Evolutionary conservation across 2,888 invertebrate genomes (phyloP).

Genomic region (Antheraea assamensis): DNA sequence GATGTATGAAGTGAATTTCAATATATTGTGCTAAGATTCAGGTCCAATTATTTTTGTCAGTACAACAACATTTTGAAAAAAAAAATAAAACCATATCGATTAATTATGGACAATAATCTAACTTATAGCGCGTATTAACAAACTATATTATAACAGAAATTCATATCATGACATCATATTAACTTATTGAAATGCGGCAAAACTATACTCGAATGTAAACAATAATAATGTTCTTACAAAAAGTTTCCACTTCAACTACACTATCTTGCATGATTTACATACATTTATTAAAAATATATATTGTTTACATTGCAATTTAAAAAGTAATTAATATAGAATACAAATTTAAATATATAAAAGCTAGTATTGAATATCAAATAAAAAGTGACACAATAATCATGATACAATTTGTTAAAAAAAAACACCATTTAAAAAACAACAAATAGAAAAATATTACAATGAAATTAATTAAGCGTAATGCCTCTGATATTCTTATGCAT

Average conservation of each 20-base stretch:
- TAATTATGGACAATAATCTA: background rate
- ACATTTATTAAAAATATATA: background rate
- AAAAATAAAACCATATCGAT: background rate
- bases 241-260: background rate
- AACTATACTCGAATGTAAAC: background rate
- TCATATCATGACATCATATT: background rate
- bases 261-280: background rate
- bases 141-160: background rate
- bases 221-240: background rate
- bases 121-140: background rate
- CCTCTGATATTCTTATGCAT: conserved; percentile 10
- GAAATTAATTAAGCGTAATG: conserved; percentile 14
- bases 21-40: conserved; percentile 9
- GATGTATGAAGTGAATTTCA: background rate
- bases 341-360: background rate
- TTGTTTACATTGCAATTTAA: background rate
- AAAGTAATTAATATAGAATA: background rate
- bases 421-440: background rate
- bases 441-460: conserved; percentile 5
- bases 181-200: background rate
- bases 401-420: background rate
- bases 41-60: background rate
- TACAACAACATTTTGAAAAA: background rate
- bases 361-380: background rate
- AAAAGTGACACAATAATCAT: background rate